phyloP scores from a whole-genome alignment of 2,888 invertebrate species.

The Drosophila algonquin region DNA sequence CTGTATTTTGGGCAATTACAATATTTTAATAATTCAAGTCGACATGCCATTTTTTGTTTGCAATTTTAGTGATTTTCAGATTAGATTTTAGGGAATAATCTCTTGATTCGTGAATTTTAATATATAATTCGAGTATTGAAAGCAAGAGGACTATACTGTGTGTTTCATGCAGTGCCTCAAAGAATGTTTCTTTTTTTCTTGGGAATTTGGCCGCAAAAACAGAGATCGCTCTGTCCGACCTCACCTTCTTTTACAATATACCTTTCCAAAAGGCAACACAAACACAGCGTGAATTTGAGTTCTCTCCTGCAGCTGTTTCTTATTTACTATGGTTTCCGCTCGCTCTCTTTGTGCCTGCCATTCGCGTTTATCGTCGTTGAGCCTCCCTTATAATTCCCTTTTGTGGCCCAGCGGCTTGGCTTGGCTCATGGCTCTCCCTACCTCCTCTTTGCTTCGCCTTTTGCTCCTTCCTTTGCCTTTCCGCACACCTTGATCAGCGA shows the following conservation, averaged over 20 bases:
- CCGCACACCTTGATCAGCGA: slow-evolving; percentile 66
- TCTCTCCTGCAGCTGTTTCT: slow-evolving; percentile 75
- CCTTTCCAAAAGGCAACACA: slow-evolving; percentile 35
- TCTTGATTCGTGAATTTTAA: too few relatives aligned
- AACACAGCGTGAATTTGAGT: slow-evolving; percentile 32
- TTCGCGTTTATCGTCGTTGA: slow-evolving; percentile 63
- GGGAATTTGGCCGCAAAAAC: too few relatives aligned
- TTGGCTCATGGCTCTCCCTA: not conserved
- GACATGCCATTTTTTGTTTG: too few relatives aligned
- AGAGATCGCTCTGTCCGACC: not conserved
- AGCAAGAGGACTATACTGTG: too few relatives aligned
- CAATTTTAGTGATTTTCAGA: too few relatives aligned
- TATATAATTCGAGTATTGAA: too few relatives aligned
- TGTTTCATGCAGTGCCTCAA: too few relatives aligned
- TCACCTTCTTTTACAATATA: not conserved
- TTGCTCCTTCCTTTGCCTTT: slow-evolving; percentile 41
- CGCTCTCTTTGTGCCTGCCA: slow-evolving; percentile 58
- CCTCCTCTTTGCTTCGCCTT: not conserved
- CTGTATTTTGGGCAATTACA: too few relatives aligned
- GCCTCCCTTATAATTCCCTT: slow-evolving; percentile 70
- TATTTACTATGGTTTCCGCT: slow-evolving; percentile 74
- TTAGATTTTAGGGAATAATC: too few relatives aligned
- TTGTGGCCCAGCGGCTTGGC: slow-evolving; percentile 17
- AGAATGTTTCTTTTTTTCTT: too few relatives aligned
- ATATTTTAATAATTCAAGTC: too few relatives aligned